Percentiles rank a stretch among this genome's conserved stretches.
Conservation (phyloP, 2,113 vertebrate genomes). For the Nesogale talazaci region DNA sequence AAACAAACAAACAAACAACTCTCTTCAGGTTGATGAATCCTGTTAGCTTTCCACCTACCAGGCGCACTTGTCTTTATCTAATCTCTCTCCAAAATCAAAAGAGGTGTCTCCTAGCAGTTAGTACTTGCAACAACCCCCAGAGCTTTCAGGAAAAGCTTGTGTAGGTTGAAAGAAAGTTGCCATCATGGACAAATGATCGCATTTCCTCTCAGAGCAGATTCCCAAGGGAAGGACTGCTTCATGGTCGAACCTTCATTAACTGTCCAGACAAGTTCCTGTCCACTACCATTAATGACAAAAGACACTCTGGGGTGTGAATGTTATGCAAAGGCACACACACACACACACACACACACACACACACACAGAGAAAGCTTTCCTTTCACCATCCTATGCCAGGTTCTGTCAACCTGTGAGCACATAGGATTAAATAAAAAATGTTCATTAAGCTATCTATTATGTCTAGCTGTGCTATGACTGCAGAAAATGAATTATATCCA, state of each 20-base stretch:
- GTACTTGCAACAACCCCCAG: background rate
- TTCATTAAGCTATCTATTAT: slow-evolving; percentile 14
- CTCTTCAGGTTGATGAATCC: background rate
- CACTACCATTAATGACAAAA: slow-evolving; percentile 25
- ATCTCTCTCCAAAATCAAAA: slow-evolving; percentile 2
- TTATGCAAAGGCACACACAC: background rate
- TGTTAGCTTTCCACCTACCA: background rate
- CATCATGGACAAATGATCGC: slow-evolving; percentile 14
- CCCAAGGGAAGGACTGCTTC: slow-evolving; percentile 31
- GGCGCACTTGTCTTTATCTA: background rate
- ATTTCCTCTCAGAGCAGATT: slow-evolving; percentile 35
- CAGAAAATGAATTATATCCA: slow-evolving; percentile 32
- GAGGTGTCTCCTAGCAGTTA: background rate
- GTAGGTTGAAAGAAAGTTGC: background rate
- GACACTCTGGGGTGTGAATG: background rate
- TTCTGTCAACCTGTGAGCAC: slow-evolving; percentile 6
- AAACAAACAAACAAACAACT: too few species aligned
- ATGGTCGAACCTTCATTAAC: slow-evolving; percentile 39
- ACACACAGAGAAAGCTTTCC: background rate
- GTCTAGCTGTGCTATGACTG: background rate
- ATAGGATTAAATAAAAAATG: slow-evolving; percentile 16
- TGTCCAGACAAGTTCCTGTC: slow-evolving; percentile 40
- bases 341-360: background rate
- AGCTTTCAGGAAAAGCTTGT: slow-evolving; percentile 7
- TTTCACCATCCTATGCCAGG: background rate